A percentile compares a stretch with the other conserved stretches of the same genome.
These are phyloP conservation scores for Sorex araneus DNA, from an alignment of 2,113 vertebrate genomes.

Conservation along the genomic window DNA sequence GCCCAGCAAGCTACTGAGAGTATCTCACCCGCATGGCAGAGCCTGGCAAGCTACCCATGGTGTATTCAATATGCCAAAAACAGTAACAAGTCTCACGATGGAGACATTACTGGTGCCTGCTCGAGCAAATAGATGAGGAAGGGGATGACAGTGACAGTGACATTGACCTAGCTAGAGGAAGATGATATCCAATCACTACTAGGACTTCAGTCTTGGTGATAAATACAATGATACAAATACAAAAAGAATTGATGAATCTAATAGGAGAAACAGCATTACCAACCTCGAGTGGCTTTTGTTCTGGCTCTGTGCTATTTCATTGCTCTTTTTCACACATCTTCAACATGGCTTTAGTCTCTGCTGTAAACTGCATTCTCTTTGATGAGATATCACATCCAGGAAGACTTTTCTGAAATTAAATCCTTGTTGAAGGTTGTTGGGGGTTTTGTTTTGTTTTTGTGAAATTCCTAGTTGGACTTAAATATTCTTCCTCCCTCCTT, in stretches of 20 bases:
- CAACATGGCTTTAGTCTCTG: neutral
- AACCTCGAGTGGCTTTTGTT: neutral
- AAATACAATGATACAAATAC: neutral
- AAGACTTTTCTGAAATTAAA: neutral
- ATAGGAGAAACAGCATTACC: neutral
- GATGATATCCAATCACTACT: neutral
- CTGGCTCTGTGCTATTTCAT: neutral
- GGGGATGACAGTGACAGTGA: too few species aligned
- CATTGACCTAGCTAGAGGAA: conserved; percentile 30
- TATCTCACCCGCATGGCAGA: too few species aligned
- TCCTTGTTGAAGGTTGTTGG: too few species aligned
- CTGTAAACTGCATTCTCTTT: neutral
- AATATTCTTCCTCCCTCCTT: neutral
- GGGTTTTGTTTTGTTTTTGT: too few species aligned
- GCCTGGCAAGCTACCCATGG: too few species aligned
- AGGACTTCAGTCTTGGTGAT: neutral
- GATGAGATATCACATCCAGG: neutral
- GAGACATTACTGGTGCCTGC: too few species aligned
- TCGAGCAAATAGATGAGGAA: too few species aligned
- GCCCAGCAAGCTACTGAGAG: too few species aligned
- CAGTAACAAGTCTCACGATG: too few species aligned
- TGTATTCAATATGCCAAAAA: too few species aligned
- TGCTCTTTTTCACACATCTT: neutral
- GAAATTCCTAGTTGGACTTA: neutral
- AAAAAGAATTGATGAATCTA: conserved; percentile 7